Evolutionary conservation across 2,113 vertebrate genomes (phyloP), one percentile per base, ranked within the genome.

Genomic region (Gracilinanus agilis): DNA sequence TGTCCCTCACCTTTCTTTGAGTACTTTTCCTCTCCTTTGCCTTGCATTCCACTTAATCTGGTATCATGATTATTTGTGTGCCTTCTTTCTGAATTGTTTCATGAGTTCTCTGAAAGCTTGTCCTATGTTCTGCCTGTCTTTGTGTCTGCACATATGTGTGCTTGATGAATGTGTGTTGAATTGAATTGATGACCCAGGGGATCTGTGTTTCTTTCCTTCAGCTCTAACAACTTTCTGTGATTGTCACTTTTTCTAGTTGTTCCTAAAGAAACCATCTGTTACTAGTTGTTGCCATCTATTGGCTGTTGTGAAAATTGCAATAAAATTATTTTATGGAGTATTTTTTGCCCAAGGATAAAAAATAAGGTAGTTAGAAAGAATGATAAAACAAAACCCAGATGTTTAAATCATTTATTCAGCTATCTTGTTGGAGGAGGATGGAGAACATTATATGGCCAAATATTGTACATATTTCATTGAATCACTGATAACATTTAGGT

Each of bases 291-390:
- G 54, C 88, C 53, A 54, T 93, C 90, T 93, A 2, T 91, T 94
- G 67, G 44, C 54, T 58, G 24, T 95, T 44, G 44, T 91, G 90
- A 92, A 96, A 95, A 92, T 93, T 92, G 40, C 25, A 95, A 40
- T 27, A 61, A 19, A n/a, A 55, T 95, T 95, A 49, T 91, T 97
- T 90, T 92, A 94, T 54, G 24, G 75, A 96, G 44, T 92, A n/a
- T 13, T 91, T 56, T 91, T 96, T 95, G 94, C 40, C 54, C 13
- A 54, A 24, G 88, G 53, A 49, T 90, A 92, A 91, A 97, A 90
- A 89, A 90, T 24, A 54, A 88, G 95, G 44, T 92, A 40, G 88
- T 44, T 44, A 21, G n/a, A 83, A 53, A 0, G 49, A 6, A 24
- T 93, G 44, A 89, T 91, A n/a, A 10, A 49, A n/a, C 54, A 53